These are phyloP conservation scores for Pterocles orientalis DNA, from an alignment of 2,113 vertebrate genomes.

Conservation along the genomic window DNA sequence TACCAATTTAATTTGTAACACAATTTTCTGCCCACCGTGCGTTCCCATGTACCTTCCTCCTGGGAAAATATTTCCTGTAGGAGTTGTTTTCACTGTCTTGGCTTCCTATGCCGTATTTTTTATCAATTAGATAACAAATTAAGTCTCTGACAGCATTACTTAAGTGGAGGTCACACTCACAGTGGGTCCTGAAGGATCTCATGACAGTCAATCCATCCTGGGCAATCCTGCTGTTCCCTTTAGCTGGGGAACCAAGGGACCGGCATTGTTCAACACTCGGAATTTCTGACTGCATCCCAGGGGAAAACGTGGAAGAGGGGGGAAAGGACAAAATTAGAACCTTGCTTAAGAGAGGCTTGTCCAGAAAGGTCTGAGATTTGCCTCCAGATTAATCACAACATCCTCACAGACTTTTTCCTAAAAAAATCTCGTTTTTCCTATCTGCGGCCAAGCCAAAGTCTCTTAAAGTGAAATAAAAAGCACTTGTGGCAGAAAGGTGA, in stretches of 20 bases:
- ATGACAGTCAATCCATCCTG: not conserved
- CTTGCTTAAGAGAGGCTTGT: not conserved
- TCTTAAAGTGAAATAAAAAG: not conserved
- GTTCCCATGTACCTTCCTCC: not conserved
- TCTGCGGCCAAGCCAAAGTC: not conserved
- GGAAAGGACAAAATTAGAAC: not conserved
- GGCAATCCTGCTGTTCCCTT: not conserved
- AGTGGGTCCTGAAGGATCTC: not conserved
- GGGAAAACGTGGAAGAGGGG: accelerated
- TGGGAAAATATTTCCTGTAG: not conserved
- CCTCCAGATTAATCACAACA: not conserved
- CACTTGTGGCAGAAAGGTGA: not conserved
- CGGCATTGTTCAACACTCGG: not conserved
- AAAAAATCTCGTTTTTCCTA: not conserved
- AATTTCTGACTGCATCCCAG: not conserved
- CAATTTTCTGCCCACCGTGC: not conserved
- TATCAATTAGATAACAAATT: slow-evolving; percentile 30
- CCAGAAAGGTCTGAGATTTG: not conserved
- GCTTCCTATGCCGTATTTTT: not conserved
- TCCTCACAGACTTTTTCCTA: not conserved
- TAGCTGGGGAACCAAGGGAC: not conserved
- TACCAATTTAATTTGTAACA: slow-evolving; percentile 11
- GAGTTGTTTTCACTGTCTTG: not conserved
- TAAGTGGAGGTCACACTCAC: not conserved
- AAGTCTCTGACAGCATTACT: not conserved